These are phyloP conservation scores for Plemyria rubiginata DNA, from an alignment of 2,888 invertebrate species.

Conservation along the genomic window DNA sequence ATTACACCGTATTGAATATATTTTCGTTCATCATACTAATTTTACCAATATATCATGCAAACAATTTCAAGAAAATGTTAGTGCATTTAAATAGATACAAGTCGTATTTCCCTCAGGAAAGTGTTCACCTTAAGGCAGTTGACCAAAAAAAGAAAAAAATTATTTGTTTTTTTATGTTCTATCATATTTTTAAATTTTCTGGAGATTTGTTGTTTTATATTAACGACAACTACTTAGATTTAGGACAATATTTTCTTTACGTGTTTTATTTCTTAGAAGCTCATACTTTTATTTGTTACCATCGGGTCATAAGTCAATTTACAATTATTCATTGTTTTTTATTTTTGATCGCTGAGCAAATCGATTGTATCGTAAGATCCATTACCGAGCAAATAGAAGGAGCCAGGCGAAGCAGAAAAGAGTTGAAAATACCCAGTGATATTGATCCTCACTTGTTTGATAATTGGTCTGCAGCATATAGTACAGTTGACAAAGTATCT, in stretches of 20 bases:
- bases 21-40: constrained; percentile 1
- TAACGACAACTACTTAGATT: neutral
- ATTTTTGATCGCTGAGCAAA: constrained; percentile 14
- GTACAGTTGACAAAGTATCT: constrained; percentile 44
- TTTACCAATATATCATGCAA: constrained; percentile 11
- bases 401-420: neutral
- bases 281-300: neutral
- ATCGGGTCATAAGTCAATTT: constrained; percentile 7
- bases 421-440: neutral
- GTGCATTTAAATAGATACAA: constrained; percentile 4
- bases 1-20: constrained; percentile 6
- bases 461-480: constrained; percentile 49
- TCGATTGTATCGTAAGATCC: constrained; percentile 18
- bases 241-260: neutral
- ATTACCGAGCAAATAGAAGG: constrained; percentile 1
- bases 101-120: constrained; percentile 9
- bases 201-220: neutral
- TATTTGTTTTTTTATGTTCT: neutral
- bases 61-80: constrained; percentile 18
- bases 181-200: neutral
- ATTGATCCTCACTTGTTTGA: constrained; percentile 24
- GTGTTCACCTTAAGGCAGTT: neutral
- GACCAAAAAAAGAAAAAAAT: constrained; percentile 4
- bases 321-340: constrained; percentile 1
- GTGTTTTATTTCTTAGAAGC: constrained; percentile 1